Conservation (phyloP, 2,888 invertebrate genomes). For the Julus scandinavius region DNA sequence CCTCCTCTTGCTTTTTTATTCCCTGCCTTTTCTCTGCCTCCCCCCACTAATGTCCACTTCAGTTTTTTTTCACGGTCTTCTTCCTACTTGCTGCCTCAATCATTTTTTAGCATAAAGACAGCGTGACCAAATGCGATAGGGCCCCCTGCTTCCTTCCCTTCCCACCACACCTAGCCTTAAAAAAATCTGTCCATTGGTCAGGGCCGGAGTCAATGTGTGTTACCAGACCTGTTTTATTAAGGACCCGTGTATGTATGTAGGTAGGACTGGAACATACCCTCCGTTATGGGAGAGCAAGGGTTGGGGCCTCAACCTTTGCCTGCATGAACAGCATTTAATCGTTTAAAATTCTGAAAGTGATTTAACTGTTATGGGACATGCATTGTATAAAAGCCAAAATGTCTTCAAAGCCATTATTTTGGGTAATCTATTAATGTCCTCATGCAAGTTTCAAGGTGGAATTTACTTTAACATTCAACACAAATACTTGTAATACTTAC, state of each 20-base stretch:
- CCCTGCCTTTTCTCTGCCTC: conserved; percentile 33
- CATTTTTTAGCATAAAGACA: conserved; percentile 33
- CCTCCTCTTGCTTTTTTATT: not conserved
- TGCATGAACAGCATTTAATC: no score
- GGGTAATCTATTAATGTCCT: no score
- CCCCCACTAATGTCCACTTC: conserved; percentile 26
- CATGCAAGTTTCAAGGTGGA: no score
- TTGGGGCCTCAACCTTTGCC: no score
- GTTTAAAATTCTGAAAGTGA: no score
- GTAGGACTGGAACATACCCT: not conserved
- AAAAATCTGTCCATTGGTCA: conserved; percentile 26
- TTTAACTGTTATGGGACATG: no score
- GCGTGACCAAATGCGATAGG: conserved; percentile 12
- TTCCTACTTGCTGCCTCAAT: conserved; percentile 33
- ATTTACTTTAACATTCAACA: no score
- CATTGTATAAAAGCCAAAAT: no score
- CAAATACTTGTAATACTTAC: no score
- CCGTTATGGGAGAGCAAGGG: not conserved
- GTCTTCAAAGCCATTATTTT: no score
- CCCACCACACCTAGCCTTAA: not conserved
- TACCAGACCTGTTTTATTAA: not conserved
- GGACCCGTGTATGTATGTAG: not conserved
- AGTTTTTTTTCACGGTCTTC: conserved; percentile 4
- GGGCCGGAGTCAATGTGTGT: not conserved
- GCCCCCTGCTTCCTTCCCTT: not conserved